Base-by-base conservation (phyloP, 1,140 invertebrate genomes). In the Portunus trituberculatus region DNA sequence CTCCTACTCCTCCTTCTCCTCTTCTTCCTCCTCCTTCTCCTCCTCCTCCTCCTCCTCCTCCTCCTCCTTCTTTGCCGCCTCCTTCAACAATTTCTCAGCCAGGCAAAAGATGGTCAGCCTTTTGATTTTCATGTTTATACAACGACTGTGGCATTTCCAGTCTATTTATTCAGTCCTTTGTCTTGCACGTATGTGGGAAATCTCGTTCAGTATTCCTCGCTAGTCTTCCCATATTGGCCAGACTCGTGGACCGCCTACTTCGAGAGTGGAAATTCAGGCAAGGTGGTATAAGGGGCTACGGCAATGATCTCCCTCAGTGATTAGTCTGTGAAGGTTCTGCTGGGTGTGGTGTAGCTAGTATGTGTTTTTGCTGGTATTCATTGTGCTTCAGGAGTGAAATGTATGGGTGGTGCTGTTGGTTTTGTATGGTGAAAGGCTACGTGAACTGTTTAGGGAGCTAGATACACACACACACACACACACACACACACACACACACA, bases 1-100 rank as follows among this genome's bases (percentile, higher is more conserved):
- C n/a, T 76, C 67, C 67, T 76, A 8, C 67, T 76, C 67, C n/a
- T 76, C 67, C 67, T 76, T 25, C 67, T n/a, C n/a, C 67, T 25
- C 67, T 8, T n/a, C 52, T 10, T 59, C 20, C 16, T n/a, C 48
- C 10, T 59, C 52, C 20, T 59, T 10, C 20, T 76, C 20, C n/a
- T 76, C 67, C 67, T 76, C 67, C 67, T 76, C 67, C n/a, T 76
- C 67, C 67, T 76, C 67, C 67, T n/a, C n/a, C 67, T 25, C 67
- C n/a, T n/a, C 52, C 20, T 59, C 20, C 16, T n/a, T 76, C 67
- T 76, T n/a, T 8, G 0, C 52, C 52, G 0, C 8, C 52, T 59
- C 52, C 52, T 20, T 20, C 52, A 12, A 1, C 52, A 59, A 4
- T 59, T 20, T 20, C 20, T 12, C 10, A 59, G 52, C 52, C 3